phyloP scores from a whole-genome alignment of 2,797 vertebrate genomes.

The Artibeus lituratus region DNA sequence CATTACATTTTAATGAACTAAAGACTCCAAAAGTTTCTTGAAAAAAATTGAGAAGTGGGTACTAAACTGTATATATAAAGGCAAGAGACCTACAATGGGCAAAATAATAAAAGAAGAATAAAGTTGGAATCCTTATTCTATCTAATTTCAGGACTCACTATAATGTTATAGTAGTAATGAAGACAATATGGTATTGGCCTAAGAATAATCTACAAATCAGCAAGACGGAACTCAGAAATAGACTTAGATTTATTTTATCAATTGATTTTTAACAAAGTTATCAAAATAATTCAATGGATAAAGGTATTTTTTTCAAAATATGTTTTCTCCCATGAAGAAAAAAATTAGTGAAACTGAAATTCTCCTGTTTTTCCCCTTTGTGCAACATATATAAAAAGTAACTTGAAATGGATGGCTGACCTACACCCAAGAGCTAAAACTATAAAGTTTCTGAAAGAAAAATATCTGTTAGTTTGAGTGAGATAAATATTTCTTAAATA shows the following conservation, averaged over 20 bases:
- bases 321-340: background rate
- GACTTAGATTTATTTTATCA: background rate
- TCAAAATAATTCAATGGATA: background rate
- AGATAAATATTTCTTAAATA: slow-evolving; percentile 20
- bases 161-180: background rate
- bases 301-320: background rate
- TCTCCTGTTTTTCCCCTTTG: background rate
- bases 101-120: background rate
- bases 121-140: background rate
- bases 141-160: background rate
- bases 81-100: background rate
- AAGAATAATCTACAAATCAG: background rate
- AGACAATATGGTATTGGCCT: background rate
- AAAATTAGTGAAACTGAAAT: no score
- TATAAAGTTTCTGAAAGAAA: background rate
- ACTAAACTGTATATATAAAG: background rate
- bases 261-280: background rate
- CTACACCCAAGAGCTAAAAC: background rate
- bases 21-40: background rate
- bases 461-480: background rate
- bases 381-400: background rate
- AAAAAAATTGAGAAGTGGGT: background rate
- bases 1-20: background rate
- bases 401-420: background rate
- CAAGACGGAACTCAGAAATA: background rate